Percentiles rank a stretch among this genome's conserved stretches.
Conservation (phyloP, 2,113 vertebrate species). For the Seriola rivoliana region DNA sequence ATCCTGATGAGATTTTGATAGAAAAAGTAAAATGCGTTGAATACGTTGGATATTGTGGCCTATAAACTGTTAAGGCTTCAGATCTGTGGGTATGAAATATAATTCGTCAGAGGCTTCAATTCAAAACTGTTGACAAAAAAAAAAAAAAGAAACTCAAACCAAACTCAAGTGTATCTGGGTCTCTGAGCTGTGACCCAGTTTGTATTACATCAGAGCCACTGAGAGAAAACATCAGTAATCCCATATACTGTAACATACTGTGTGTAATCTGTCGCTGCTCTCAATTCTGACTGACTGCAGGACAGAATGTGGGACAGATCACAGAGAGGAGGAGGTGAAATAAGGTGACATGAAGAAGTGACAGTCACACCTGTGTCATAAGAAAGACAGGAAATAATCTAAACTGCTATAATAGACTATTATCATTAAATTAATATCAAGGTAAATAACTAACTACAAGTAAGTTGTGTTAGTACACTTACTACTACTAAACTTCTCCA, state of each 20-base stretch:
- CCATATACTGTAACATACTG: conserved; percentile 28
- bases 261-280: conserved; percentile 58
- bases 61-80: not conserved
- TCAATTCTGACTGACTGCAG: conserved; percentile 24
- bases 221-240: conserved; percentile 53
- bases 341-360: not conserved
- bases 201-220: conserved; percentile 50
- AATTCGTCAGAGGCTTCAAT: conserved; percentile 9
- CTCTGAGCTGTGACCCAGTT: conserved; percentile 51
- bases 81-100: not conserved
- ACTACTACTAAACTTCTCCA: too few species aligned
- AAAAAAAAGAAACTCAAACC: not conserved
- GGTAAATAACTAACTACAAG: too few species aligned
- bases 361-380: not conserved
- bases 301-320: conserved; percentile 1
- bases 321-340: not conserved
- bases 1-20: not conserved
- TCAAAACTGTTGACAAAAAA: conserved; percentile 11
- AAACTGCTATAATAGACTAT: not conserved
- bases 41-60: not conserved
- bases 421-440: not conserved
- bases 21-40: not conserved
- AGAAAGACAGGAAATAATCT: not conserved
- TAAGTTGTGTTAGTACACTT: too few species aligned
- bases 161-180: conserved; percentile 10